A percentile compares a stretch with the other conserved stretches of the same genome.
Evolutionary conservation across 2,797 vertebrate genomes (phyloP).

Genomic region (Erpetoichthys calabaricus): DNA sequence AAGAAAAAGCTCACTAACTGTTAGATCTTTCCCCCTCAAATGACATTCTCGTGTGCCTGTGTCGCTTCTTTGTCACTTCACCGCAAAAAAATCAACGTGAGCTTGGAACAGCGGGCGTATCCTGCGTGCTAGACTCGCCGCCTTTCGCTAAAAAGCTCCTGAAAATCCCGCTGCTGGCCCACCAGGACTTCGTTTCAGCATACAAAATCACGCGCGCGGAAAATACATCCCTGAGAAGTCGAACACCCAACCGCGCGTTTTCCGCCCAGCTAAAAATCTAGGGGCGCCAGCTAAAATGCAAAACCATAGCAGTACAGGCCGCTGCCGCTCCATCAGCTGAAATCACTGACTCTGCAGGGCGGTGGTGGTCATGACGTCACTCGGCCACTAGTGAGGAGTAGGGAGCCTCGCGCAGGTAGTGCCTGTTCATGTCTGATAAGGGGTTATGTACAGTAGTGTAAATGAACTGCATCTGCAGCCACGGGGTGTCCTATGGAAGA

Average conservation of each 20-base stretch:
- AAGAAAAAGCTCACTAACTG: conserved; percentile 14
- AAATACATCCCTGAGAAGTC: neutral
- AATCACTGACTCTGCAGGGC: conserved; percentile 34
- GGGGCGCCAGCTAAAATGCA: neutral
- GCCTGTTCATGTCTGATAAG: conserved; percentile 16
- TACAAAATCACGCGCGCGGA: neutral
- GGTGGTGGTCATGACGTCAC: conserved; percentile 56
- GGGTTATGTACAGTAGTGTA: neutral
- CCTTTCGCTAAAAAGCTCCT: conserved; percentile 24
- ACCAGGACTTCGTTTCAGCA: neutral
- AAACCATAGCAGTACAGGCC: conserved; percentile 7
- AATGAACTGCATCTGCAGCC: neutral
- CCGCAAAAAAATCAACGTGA: conserved; percentile 9
- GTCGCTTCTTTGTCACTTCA: conserved; percentile 10
- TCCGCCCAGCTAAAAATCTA: neutral
- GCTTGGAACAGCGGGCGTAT: conserved; percentile 3
- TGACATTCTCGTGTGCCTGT: conserved; percentile 13
- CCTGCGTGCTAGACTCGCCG: conserved; percentile 14
- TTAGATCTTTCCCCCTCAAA: conserved; percentile 39
- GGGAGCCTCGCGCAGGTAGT: conserved; percentile 32
- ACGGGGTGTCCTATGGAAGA: neutral
- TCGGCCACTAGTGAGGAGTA: conserved; percentile 22
- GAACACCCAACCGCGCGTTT: neutral
- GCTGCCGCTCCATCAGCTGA: conserved; percentile 34
- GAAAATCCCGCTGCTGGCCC: conserved; percentile 22